phyloP scores from a whole-genome alignment of 2,113 vertebrate species.

The Cyphomyrus discorhynchus region DNA sequence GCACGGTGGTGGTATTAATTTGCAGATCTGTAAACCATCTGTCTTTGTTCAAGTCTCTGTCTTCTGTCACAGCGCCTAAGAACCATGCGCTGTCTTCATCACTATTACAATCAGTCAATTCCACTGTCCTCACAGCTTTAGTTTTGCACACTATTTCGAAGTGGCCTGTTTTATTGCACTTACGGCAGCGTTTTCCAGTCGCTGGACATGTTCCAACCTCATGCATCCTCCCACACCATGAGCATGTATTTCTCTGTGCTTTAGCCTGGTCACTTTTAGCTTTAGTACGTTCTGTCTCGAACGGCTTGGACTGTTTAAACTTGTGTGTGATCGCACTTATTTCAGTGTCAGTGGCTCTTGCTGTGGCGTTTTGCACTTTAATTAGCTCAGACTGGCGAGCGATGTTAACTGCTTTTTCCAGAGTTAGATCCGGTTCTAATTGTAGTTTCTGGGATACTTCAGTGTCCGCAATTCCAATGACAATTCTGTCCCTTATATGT shows the following conservation, averaged over 20 bases:
- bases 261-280: neutral
- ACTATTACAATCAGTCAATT: neutral
- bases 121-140: slow-evolving; percentile 9
- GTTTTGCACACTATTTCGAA: slow-evolving; percentile 19
- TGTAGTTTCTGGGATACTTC: neutral
- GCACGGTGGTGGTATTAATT: neutral
- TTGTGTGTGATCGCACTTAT: neutral
- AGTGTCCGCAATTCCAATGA: too few relatives aligned
- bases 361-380: too few relatives aligned
- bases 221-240: neutral
- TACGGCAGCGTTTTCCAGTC: neutral
- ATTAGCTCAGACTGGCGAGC: neutral
- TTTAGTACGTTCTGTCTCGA: neutral
- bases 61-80: neutral
- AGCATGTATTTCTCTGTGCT: neutral
- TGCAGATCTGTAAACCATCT: neutral
- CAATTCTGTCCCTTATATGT: too few relatives aligned
- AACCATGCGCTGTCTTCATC: neutral
- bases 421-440: slow-evolving; percentile 23
- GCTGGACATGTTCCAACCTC: neutral
- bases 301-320: neutral
- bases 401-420: slow-evolving; percentile 19
- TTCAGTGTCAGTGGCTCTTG: neutral
- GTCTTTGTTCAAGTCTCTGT: neutral
- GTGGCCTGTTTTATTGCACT: slow-evolving; percentile 23